Evolutionary conservation across 2,888 invertebrate species (phyloP).

Genomic region (Habrosyne pyritoides): DNA sequence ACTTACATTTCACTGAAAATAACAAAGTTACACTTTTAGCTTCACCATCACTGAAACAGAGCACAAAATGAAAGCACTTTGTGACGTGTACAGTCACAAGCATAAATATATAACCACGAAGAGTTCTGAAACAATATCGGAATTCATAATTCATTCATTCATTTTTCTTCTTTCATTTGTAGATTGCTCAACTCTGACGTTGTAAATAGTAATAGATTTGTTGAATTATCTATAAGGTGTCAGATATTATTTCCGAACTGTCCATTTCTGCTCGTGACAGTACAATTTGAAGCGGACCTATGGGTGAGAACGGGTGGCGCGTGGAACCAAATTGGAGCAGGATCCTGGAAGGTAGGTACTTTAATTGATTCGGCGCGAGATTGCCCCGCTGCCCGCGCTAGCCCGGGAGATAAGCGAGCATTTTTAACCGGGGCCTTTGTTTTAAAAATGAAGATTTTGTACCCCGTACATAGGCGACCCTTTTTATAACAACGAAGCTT

Average conservation of each 20-base stretch:
- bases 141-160: too few relatives aligned
- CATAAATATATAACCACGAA: too few relatives aligned
- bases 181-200: too few relatives aligned
- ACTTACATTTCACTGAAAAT: not conserved
- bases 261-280: too few relatives aligned
- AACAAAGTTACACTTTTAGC: too few relatives aligned
- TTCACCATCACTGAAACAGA: not conserved
- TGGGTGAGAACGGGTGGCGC: constrained; percentile 26
- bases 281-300: constrained; percentile 28
- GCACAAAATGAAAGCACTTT: not conserved
- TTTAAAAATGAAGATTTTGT: constrained; percentile 57
- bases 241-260: too few relatives aligned
- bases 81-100: too few relatives aligned
- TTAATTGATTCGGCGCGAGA: constrained; percentile 56
- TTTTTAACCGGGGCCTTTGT: constrained; percentile 48
- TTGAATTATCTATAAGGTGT: too few relatives aligned
- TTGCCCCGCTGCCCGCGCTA: constrained; percentile 17
- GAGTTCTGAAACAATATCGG: too few relatives aligned
- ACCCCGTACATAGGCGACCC: constrained; percentile 51
- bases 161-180: too few relatives aligned
- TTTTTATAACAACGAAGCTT: constrained; percentile 57
- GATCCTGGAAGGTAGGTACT: constrained; percentile 24
- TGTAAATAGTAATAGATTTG: too few relatives aligned
- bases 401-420: constrained; percentile 41
- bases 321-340: constrained; percentile 25